Base-by-base conservation (phyloP, 2,888 invertebrate genomes). In the Danaus chrysippus region DNA sequence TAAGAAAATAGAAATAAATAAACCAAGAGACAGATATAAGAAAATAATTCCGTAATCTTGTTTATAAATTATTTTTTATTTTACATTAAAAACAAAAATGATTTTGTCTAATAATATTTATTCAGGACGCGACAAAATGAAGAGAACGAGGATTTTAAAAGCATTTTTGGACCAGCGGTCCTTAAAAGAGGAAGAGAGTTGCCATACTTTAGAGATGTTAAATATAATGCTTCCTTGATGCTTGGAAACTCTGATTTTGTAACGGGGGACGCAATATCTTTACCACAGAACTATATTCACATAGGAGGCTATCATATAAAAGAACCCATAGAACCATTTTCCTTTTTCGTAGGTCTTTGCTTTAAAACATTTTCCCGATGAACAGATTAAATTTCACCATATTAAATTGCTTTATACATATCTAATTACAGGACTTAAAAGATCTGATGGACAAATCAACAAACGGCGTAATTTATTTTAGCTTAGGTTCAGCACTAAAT, bases 381-480 rank as follows among this genome's bases (percentile, higher is more conserved):
- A 46, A n/a, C 5, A 46, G 8, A 46, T 46, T 9, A 46, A 46
- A 49, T 2, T 15, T n/a, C 17, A 49, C 17, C 9, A n/a, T 17
- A 15, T 9, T 12, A n/a, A 46, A 46, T n/a, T 13, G 0, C 11
- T 52, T 1, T 9, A 41, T n/a, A n/a, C n/a, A n/a, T 41, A 19
- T 10, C 17, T 43, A 10, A 13, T 63, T 57, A 1, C n/a, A 87
- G 87, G 78, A 87, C 54, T 66, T 92, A 2, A 73, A 89, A 70
- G 78, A 80, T 58, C 74, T 88, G 12, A 74, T 92, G 73, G 86
- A 91, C 56, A 72, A 72, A 3, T 76, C 91, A 0, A 81, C 81
- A 61, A 58, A 90, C 56, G 92, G 92, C 1, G 84, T 88, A 0
- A 82, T 92, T 46, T 90, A 84, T 73, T 92, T 92, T 71, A 92